Conservation (phyloP, 2,888 invertebrate species). For the Actias luna region DNA sequence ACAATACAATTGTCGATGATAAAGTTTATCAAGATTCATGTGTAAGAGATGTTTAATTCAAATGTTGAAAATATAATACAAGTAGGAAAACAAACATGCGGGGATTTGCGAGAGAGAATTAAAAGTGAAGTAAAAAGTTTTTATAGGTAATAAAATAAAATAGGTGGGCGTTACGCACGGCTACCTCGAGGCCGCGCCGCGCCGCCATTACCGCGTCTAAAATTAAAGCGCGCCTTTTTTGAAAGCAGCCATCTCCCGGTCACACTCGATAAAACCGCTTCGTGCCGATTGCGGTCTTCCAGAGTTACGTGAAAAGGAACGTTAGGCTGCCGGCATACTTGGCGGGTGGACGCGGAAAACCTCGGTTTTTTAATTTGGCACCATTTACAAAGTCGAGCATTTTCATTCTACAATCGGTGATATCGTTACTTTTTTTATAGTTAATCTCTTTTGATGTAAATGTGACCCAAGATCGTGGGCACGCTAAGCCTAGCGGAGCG, state of each 20-base stretch:
- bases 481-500: too few relatives aligned
- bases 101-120: constrained; percentile 15
- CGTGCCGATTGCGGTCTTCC: constrained; percentile 71
- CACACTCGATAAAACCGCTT: constrained; percentile 76
- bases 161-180: constrained; percentile 71
- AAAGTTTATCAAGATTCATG: neutral
- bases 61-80: neutral
- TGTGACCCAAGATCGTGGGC: too few relatives aligned
- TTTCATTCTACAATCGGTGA: too few relatives aligned
- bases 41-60: neutral
- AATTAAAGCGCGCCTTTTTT: constrained; percentile 78
- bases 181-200: constrained; percentile 40
- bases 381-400: neutral
- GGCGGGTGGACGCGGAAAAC: constrained; percentile 4
- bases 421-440: too few relatives aligned
- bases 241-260: constrained; percentile 71
- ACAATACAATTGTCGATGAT: too few relatives aligned
- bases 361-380: too few relatives aligned
- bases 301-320: constrained; percentile 37
- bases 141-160: constrained; percentile 78
- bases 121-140: constrained; percentile 50
- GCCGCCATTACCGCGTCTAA: constrained; percentile 57
- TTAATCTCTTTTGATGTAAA: too few relatives aligned
- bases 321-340: constrained; percentile 13
- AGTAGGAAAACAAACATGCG: neutral